Conservation (phyloP, 2,113 vertebrate species). For the Actenoides lindsayi region DNA sequence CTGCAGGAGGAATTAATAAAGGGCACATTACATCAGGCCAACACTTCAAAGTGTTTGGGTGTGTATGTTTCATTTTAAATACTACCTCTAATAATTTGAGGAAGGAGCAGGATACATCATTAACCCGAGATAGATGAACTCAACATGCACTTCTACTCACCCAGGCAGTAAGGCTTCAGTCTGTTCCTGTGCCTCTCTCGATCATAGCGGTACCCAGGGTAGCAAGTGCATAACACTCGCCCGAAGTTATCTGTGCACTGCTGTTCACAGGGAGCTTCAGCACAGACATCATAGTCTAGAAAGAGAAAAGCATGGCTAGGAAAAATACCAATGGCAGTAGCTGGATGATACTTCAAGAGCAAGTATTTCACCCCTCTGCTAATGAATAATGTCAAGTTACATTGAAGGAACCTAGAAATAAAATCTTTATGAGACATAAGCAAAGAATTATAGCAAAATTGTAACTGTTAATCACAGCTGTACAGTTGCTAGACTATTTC, state of each 20-base stretch:
- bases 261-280: slow-evolving; percentile 93
- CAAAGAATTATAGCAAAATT: background rate
- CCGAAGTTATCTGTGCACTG: slow-evolving; percentile 98
- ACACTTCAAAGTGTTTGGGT: background rate
- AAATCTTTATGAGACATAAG: background rate
- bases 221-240: slow-evolving; percentile 94
- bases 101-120: background rate
- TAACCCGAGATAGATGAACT: background rate
- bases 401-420: background rate
- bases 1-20: background rate
- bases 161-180: slow-evolving; percentile 93
- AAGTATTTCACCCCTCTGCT: background rate
- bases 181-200: slow-evolving; percentile 90
- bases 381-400: background rate
- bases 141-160: slow-evolving; percentile 59
- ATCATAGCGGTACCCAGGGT: slow-evolving; percentile 92
- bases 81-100: background rate
- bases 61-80: background rate
- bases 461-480: background rate
- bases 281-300: slow-evolving; percentile 93
- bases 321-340: background rate
- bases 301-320: background rate
- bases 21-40: background rate
- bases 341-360: background rate
- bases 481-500: background rate